A percentile compares a stretch with the other conserved stretches of the same genome.
Evolutionary conservation across 2,888 invertebrate species (phyloP).

Genomic region (Sminthurinus aureus): DNA sequence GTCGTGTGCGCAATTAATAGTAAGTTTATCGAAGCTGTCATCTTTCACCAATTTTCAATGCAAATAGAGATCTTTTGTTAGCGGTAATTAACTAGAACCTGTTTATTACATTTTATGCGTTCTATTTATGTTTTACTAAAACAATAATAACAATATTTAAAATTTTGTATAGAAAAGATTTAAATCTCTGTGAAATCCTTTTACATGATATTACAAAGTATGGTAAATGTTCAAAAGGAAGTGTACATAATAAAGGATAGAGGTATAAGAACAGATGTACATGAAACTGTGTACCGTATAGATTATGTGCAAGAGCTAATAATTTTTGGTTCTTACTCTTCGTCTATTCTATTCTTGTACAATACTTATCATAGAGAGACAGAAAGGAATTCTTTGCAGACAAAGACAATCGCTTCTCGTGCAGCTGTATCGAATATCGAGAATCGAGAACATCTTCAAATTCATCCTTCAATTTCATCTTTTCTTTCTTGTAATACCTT

Average conservation of each 20-base stretch:
- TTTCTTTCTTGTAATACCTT: slow-evolving; percentile 9
- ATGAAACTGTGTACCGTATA: background rate
- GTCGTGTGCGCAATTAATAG: too few species aligned
- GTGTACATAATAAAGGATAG: background rate
- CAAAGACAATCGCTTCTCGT: slow-evolving; percentile 44
- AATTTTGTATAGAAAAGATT: too few species aligned
- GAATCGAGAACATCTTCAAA: slow-evolving; percentile 21
- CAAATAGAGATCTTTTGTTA: too few species aligned
- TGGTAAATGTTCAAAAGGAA: too few species aligned
- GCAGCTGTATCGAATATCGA: slow-evolving; percentile 40
- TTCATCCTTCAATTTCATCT: slow-evolving; percentile 14
- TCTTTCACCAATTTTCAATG: too few species aligned
- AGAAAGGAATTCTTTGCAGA: slow-evolving; percentile 38
- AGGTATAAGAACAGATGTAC: background rate
- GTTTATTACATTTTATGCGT: too few species aligned
- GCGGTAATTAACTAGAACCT: too few species aligned
- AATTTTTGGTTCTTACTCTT: background rate
- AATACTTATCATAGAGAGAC: background rate
- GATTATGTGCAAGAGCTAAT: background rate
- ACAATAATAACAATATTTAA: too few species aligned
- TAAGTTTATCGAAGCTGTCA: too few species aligned
- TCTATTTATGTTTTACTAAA: too few species aligned
- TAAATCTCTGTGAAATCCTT: too few species aligned
- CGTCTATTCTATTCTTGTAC: slow-evolving; percentile 16
- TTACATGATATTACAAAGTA: too few species aligned